These are phyloP conservation scores for Lamellibrachia luymesi DNA, from an alignment of 1,140 invertebrate species.

Conservation along the genomic window DNA sequence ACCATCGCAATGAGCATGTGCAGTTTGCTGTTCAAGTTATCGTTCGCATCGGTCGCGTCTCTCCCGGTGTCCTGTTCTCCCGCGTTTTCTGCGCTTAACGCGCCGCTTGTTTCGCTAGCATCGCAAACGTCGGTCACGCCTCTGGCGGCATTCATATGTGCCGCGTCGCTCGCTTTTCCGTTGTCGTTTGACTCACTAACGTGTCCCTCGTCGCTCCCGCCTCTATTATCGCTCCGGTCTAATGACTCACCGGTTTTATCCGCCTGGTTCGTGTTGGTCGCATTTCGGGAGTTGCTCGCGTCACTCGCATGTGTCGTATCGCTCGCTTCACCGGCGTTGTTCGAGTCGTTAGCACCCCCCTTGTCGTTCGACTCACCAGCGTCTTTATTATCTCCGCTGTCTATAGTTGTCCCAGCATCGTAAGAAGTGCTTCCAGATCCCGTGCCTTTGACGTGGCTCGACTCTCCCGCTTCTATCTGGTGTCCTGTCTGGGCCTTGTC, in stretches of 20 bases:
- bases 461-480: background rate
- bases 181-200: background rate
- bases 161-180: background rate
- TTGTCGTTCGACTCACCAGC: too few relatives aligned
- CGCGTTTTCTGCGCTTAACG: background rate
- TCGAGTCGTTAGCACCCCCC: too few relatives aligned
- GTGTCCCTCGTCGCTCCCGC: background rate
- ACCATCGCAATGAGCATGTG: background rate
- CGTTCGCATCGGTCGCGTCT: background rate
- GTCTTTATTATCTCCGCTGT: background rate
- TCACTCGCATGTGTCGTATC: background rate
- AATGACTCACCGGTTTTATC: background rate
- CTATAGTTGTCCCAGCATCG: background rate
- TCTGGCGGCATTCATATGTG: background rate
- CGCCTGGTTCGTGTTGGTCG: background rate
- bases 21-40: background rate
- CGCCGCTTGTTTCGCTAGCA: background rate
- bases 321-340: background rate
- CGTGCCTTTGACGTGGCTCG: background rate
- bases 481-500: background rate
- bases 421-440: background rate
- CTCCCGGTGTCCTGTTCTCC: background rate
- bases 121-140: background rate
- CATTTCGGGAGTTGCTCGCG: background rate
- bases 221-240: background rate